Percentiles rank a stretch among this genome's conserved stretches.
Conservation (phyloP, 2,797 vertebrate genomes). For the Pseudochirops corinnae region DNA sequence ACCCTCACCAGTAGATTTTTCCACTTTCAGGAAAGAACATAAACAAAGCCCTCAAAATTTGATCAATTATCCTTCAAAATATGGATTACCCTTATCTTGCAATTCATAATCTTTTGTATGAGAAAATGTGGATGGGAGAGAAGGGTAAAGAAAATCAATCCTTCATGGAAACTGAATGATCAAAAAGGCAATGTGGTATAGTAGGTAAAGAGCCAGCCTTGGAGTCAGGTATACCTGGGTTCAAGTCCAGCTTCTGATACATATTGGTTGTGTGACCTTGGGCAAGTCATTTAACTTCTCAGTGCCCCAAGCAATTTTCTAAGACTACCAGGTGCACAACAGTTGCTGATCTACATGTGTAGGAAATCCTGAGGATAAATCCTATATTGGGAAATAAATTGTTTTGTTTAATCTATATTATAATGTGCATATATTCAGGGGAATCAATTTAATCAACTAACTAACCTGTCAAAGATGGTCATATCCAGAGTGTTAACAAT, state of each 20-base stretch:
- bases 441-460: conserved; percentile 4
- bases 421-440: neutral
- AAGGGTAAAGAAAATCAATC: neutral
- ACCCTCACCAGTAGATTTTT: neutral
- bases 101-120: neutral
- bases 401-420: neutral
- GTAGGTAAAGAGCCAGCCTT: neutral
- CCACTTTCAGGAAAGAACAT: neutral
- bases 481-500: neutral
- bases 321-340: neutral
- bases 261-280: neutral
- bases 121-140: neutral
- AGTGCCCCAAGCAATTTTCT: neutral
- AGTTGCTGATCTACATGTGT: neutral
- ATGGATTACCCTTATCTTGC: neutral
- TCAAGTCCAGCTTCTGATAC: conserved; percentile 2
- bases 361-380: conserved; percentile 1
- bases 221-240: conserved; percentile 12
- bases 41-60: neutral
- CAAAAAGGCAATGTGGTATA: neutral
- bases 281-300: conserved; percentile 11
- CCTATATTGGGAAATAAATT: neutral
- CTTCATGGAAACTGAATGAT: neutral
- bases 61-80: neutral
- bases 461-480: neutral